Evolutionary conservation across 2,797 vertebrate species (phyloP).

Genomic region (Sciurus carolinensis): DNA sequence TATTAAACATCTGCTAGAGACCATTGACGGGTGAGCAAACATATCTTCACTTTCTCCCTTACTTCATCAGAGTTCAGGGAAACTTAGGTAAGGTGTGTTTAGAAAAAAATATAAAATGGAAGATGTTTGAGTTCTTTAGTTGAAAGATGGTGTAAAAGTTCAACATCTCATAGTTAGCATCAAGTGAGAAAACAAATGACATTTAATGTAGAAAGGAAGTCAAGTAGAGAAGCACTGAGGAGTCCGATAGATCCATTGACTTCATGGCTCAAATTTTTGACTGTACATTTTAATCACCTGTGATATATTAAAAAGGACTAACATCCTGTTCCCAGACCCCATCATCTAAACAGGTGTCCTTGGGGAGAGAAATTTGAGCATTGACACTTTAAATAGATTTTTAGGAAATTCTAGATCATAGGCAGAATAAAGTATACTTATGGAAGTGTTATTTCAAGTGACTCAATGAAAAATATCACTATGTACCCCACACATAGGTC

Average conservation of each 20-base stretch:
- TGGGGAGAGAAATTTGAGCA: not conserved
- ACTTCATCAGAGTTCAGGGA: slow-evolving; percentile 24
- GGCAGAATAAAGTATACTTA: not conserved
- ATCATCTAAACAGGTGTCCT: not conserved
- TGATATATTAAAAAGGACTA: not conserved
- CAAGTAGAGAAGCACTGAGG: not conserved
- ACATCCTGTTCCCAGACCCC: not conserved
- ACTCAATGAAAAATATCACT: not conserved
- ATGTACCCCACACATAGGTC: not conserved
- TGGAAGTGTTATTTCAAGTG: slow-evolving; percentile 18
- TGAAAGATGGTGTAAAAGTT: not conserved
- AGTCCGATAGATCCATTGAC: not conserved
- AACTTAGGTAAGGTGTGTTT: slow-evolving; percentile 9
- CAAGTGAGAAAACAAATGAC: not conserved
- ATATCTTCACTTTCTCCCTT: not conserved
- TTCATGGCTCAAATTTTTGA: not conserved
- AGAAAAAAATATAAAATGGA: slow-evolving; percentile 31
- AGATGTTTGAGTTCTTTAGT: not conserved
- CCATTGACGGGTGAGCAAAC: not conserved
- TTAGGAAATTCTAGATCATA: not conserved
- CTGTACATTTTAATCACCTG: not conserved
- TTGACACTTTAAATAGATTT: not conserved
- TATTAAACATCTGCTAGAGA: not conserved
- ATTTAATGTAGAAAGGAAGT: not conserved
- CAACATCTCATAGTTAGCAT: not conserved